These are phyloP conservation scores for Myotis brandtii DNA, from an alignment of 2,113 vertebrate species.

Conservation along the genomic window DNA sequence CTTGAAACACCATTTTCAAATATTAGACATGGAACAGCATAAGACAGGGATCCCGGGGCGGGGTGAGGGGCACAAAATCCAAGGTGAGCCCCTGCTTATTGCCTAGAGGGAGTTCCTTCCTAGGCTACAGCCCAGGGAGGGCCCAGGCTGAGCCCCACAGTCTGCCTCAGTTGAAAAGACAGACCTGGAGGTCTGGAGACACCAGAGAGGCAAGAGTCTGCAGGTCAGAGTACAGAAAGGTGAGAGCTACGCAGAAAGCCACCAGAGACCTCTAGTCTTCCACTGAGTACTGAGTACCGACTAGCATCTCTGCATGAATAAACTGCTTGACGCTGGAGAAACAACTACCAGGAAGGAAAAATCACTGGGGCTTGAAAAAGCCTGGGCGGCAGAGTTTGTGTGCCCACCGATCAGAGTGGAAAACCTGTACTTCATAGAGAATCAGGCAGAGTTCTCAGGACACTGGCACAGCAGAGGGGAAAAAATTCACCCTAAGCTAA, in stretches of 20 bases:
- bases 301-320: not conserved
- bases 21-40: not conserved
- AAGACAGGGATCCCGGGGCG: not conserved
- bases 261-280: not conserved
- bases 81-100: not conserved
- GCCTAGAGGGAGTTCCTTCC: not conserved
- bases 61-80: too few relatives aligned
- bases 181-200: not conserved
- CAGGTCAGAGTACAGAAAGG: not conserved
- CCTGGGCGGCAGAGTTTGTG: not conserved
- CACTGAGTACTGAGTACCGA: not conserved
- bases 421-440: not conserved
- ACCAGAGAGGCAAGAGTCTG: not conserved
- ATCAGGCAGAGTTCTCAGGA: not conserved
- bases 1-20: not conserved
- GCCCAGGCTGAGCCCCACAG: not conserved
- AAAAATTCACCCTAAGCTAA: not conserved
- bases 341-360: not conserved
- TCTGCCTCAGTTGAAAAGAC: not conserved
- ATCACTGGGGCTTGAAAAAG: not conserved
- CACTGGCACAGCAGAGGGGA: not conserved
- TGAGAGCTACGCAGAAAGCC: not conserved
- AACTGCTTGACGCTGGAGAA: not conserved
- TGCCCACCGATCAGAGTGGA: not conserved
- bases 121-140: not conserved